Evolutionary conservation across 2,888 invertebrate species (phyloP), one percentile per base, ranked within the genome.

Genomic region (Hirtodrosophila cameraria): DNA sequence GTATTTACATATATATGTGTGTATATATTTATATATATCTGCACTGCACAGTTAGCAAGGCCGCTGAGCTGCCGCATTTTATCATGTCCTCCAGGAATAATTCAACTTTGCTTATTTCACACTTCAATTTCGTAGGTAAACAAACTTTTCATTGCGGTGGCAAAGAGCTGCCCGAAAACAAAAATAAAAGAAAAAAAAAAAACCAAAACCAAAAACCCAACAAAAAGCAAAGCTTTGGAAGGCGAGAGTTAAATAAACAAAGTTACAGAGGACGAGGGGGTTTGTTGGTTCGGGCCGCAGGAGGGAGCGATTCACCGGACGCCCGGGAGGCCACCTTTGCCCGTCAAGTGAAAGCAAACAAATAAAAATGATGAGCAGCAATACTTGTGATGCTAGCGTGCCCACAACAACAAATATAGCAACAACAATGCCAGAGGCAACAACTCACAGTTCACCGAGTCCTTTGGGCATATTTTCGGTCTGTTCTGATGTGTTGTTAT

Each of bases 41-140:
- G 30, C 35, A 7, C 18, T 15, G n/a, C 12, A 23, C 13, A 33
- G 8, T 13, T 16, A 30, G 23, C 31, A 57, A 57, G 71, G 62
- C 61, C 74, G 62, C 53, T 58, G 57, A 53, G 68, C 61, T 71
- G 66, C 61, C 72, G 66, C 80, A 86, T 86, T 85, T 88, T 83
- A 86, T 87, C 87, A 87, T 86, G 81, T 86, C 87, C 88, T 78
- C 66, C 72, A 87, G 87, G 88, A 87, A 88, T 81, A 87, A 88
- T 88, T 88, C 87, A 88, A 88, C 88, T 83, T 80, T 86, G 72
- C 81, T 87, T 87, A 86, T 87, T 87, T 83, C 83, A 87, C 87
- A 87, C 83, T 86, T 84, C 84, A 88, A 88, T 86, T 88, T 88
- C 74, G 77, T 86, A 86, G 86, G 86, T 86, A 86, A 86, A 86